phyloP scores from a whole-genome alignment of 2,888 invertebrate genomes.

The Pteria penguin region DNA sequence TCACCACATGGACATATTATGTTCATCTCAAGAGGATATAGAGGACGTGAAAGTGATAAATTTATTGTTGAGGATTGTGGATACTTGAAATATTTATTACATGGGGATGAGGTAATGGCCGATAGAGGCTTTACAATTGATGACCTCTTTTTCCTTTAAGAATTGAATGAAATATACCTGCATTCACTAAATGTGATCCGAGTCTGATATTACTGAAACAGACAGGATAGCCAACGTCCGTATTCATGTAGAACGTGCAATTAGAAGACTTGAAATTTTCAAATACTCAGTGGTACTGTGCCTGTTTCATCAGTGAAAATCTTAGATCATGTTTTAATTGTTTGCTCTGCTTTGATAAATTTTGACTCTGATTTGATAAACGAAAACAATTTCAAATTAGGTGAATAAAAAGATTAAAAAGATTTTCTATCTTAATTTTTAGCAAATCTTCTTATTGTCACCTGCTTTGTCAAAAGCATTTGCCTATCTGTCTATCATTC shows the following conservation, averaged over 20 bases:
- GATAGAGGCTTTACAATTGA: conserved; percentile 33
- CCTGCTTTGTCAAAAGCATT: too few relatives aligned
- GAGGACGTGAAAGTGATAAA: conserved; percentile 21
- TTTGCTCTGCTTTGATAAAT: conserved; percentile 22
- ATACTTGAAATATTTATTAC: conserved; percentile 25
- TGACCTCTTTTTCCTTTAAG: conserved; percentile 27
- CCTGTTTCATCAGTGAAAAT: conserved; percentile 17
- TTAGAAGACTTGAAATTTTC: conserved; percentile 36
- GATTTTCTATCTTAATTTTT: too few relatives aligned
- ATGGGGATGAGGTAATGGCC: conserved; percentile 39
- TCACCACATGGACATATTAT: conserved; percentile 26
- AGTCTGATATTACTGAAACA: conserved; percentile 24
- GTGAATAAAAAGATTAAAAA: too few relatives aligned
- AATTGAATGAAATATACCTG: conserved; percentile 33
- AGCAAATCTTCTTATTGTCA: too few relatives aligned
- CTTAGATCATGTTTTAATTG: conserved; percentile 11
- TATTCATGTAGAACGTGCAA: conserved; percentile 46
- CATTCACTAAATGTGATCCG: conserved; percentile 33
- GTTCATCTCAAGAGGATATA: conserved; percentile 31
- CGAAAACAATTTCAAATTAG: too few relatives aligned
- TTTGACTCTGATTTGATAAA: too few relatives aligned
- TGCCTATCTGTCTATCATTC: too few relatives aligned
- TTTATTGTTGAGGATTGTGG: conserved; percentile 29
- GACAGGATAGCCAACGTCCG: conserved; percentile 29
- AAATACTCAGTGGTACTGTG: conserved; percentile 30